Evolutionary conservation across 2,797 vertebrate species (phyloP), one percentile per base, ranked within the genome.

Genomic region (Smutsia temminckii): DNA sequence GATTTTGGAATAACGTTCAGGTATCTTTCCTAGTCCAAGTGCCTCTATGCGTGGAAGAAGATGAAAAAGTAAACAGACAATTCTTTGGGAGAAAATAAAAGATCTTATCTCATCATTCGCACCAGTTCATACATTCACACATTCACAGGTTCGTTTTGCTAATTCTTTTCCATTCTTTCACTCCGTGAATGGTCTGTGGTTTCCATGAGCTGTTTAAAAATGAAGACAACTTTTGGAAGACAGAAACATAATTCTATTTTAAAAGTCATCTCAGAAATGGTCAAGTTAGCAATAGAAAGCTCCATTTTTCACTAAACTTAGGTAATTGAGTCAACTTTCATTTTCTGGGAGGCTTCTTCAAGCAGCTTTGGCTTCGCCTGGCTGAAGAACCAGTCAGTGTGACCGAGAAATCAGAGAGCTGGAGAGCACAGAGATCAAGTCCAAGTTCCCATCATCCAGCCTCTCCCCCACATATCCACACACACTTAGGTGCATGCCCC

Each of bases 151-250:
- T 95, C 29, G 0, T 53, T 63, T 40, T 80, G 64, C 63, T 95
- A 5, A 37, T 69, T 63, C 46, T 51, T 64, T 79, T 69, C 85
- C 14, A 13, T 81, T 85, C 74, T 89, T 77, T 71, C 64, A 86
- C 89, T 64, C n/a, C 51, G 23, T 68, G 46, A 42, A 18, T 66
- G 23, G 61, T 53, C 32, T 66, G 75, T 87, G 71, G 66, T 49
- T 95, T 85, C 75, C 71, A 57, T 20, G 37, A 96, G n/a, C 86
- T 69, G 37, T 72, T 88, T 89, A 78, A 90, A 89, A 89, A 49
- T 23, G 32, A 59, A 89, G 87, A 80, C 59, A 66, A 21, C 53
- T 40, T 34, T 37, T 92, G 46, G 25, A 95, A 90, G 57, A 85
- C n/a, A 71, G 34, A 37, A 57, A 72, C 17, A 9, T 34, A 69